phyloP scores from a whole-genome alignment of 2,113 vertebrate genomes.

The Danionella cerebrum region DNA sequence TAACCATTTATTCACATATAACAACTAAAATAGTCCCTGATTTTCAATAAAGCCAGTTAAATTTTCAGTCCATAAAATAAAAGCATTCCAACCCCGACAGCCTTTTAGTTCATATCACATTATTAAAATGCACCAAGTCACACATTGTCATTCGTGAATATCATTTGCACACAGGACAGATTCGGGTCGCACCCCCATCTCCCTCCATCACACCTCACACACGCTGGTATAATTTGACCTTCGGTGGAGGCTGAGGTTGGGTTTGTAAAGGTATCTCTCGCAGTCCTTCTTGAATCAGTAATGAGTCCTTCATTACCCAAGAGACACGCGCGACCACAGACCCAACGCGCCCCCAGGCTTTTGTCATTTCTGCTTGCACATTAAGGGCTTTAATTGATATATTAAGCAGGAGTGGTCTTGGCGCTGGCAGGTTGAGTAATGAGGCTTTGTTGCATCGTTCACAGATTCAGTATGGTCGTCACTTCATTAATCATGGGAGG shows the following conservation, averaged over 20 bases:
- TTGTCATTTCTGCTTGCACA: constrained; percentile 7
- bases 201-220: background rate
- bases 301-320: constrained; percentile 66
- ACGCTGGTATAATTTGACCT: constrained; percentile 34
- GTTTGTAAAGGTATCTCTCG: constrained; percentile 59
- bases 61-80: too few species aligned
- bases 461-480: background rate
- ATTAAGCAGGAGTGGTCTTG: constrained; percentile 9
- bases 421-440: constrained; percentile 16
- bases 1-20: too few species aligned
- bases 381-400: background rate
- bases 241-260: constrained; percentile 33
- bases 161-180: constrained; percentile 5
- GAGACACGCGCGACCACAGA: background rate
- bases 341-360: constrained; percentile 25
- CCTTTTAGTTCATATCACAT: background rate
- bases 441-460: background rate
- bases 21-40: too few species aligned
- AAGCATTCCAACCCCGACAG: too few species aligned
- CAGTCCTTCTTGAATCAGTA: constrained; percentile 66
- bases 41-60: too few species aligned
- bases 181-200: background rate
- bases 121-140: background rate
- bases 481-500: constrained; percentile 12
- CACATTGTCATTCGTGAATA: background rate